phyloP scores from a whole-genome alignment of 2,888 invertebrate genomes.

The Hetaerina titia region DNA sequence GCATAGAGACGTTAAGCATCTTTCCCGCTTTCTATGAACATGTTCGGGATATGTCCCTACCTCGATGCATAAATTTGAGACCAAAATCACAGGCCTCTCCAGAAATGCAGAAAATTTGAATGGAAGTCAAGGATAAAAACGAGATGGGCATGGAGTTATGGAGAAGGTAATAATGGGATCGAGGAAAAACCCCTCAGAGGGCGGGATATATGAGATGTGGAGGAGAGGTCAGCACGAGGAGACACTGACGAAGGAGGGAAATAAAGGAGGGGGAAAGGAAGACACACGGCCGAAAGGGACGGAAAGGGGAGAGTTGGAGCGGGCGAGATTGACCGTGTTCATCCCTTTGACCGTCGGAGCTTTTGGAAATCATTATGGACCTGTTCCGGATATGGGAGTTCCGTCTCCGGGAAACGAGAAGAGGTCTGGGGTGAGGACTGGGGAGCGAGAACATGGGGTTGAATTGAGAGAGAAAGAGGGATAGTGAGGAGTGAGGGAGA shows the following conservation, averaged over 20 bases:
- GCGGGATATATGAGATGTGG: background rate
- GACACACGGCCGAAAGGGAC: background rate
- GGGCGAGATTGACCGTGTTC: background rate
- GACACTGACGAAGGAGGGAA: background rate
- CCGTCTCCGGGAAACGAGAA: slow-evolving; percentile 29
- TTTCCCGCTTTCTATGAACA: too few relatives aligned
- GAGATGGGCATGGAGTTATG: background rate
- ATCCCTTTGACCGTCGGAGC: background rate
- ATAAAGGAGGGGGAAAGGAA: background rate
- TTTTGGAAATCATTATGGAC: slow-evolving; percentile 31
- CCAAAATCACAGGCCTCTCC: too few relatives aligned
- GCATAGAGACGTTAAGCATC: too few relatives aligned
- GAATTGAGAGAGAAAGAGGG: background rate
- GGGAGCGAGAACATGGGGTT: background rate
- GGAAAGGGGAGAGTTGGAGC: background rate
- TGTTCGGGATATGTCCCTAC: too few relatives aligned
- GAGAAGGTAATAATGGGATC: background rate
- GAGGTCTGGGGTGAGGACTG: too few relatives aligned
- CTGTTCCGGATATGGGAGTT: slow-evolving; percentile 29
- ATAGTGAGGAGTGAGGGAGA: background rate
- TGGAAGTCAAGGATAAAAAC: too few relatives aligned
- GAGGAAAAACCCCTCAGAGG: background rate
- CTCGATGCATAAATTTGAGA: too few relatives aligned
- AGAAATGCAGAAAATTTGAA: too few relatives aligned
- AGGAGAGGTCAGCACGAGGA: too few relatives aligned